Evolutionary conservation across 1,140 invertebrate genomes (phyloP).

Genomic region (Microplitis demolitor): DNA sequence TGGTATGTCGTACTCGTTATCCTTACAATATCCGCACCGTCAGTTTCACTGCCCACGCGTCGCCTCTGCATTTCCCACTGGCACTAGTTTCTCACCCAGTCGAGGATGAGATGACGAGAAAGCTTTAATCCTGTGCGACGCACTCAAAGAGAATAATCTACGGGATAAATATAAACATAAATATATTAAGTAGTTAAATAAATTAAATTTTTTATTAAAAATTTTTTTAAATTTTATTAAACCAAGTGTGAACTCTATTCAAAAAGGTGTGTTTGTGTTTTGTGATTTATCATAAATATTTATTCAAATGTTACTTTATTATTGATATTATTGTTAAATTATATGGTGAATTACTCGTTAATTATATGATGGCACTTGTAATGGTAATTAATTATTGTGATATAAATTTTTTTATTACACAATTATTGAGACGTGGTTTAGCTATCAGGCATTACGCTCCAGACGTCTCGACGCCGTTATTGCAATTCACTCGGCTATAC

Average conservation of each 20-base stretch:
- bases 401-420: neutral
- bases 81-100: neutral
- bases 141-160: no score
- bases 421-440: slow-evolving; percentile 11
- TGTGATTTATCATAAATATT: neutral
- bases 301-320: neutral
- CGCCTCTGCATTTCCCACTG: neutral
- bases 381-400: neutral
- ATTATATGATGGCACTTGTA: neutral
- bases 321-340: neutral
- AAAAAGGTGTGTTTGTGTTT: no score
- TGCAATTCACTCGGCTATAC: slow-evolving; percentile 9
- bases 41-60: slow-evolving; percentile 20
- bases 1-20: slow-evolving; percentile 14
- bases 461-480: slow-evolving; percentile 16
- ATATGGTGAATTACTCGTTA: no score
- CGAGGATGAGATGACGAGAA: neutral
- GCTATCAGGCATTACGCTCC: slow-evolving; percentile 22
- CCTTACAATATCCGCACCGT: slow-evolving; percentile 8
- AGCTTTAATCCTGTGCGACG: neutral
- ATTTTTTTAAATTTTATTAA: no score
- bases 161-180: no score
- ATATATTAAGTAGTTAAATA: no score
- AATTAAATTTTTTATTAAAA: no score
- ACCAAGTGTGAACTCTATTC: no score